Evolutionary conservation across 1,140 invertebrate genomes (phyloP).

Genomic region (Sarcophaga bullata): DNA sequence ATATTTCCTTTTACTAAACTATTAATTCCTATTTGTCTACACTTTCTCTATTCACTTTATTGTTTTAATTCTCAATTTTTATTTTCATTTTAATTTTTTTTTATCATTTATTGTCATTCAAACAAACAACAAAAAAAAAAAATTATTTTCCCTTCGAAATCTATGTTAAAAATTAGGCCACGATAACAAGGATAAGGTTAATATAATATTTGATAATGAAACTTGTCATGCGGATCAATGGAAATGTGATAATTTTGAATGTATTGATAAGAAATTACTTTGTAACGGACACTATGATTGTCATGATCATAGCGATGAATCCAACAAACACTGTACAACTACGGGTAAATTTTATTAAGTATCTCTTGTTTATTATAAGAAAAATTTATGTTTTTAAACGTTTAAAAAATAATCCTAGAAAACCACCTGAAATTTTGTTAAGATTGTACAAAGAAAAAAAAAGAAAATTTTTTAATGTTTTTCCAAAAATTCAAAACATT

Average conservation of each 20-base stretch:
- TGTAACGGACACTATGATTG: conserved; percentile 78
- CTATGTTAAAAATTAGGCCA: too few species aligned
- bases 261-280: conserved; percentile 63
- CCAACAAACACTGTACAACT: conserved; percentile 32
- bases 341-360: conserved; percentile 40
- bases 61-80: not conserved
- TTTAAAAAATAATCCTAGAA: not conserved
- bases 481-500: not conserved
- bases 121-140: not conserved
- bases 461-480: not conserved
- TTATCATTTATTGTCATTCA: not conserved
- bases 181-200: conserved; percentile 12
- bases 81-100: not conserved
- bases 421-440: not conserved
- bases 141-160: not conserved
- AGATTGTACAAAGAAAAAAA: not conserved
- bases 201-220: conserved; percentile 32
- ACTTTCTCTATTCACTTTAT: not conserved
- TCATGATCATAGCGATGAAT: conserved; percentile 75
- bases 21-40: too few species aligned
- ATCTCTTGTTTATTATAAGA: not conserved
- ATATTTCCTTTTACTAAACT: too few species aligned
- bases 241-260: conserved; percentile 63
- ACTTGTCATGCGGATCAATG: conserved; percentile 56
- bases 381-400: not conserved